Conservation (phyloP, 2,797 vertebrate species). For the Pyrocephalus nanus region DNA sequence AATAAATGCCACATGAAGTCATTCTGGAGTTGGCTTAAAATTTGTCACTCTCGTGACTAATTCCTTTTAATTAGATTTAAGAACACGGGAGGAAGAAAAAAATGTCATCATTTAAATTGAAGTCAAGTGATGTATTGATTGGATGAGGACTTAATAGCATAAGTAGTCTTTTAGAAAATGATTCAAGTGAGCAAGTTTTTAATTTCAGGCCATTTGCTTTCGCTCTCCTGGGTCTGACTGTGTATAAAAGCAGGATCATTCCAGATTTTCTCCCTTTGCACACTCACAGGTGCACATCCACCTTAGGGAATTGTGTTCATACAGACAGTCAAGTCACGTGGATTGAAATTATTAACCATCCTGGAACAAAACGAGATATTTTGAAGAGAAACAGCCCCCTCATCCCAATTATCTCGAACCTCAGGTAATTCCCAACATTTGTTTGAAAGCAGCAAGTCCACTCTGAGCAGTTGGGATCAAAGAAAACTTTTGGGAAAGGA, state of each 20-base stretch:
- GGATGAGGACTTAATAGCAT: neutral
- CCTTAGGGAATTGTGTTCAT: neutral
- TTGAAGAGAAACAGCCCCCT: neutral
- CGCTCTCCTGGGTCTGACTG: neutral
- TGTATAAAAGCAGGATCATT: neutral
- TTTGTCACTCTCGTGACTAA: slow-evolving; percentile 29
- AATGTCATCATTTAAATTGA: neutral
- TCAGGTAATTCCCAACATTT: neutral
- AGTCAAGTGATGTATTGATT: slow-evolving; percentile 35
- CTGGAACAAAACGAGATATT: neutral
- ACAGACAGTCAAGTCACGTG: accelerated
- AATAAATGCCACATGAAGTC: slow-evolving; percentile 22
- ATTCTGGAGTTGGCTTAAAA: slow-evolving; percentile 18
- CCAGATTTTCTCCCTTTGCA: neutral
- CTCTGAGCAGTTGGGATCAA: neutral
- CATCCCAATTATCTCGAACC: neutral
- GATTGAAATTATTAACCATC: neutral
- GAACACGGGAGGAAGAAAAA: neutral
- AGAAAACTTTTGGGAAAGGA: neutral
- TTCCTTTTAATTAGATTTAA: slow-evolving; percentile 58
- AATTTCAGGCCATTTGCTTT: neutral
- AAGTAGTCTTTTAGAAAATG: neutral
- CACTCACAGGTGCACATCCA: neutral
- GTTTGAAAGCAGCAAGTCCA: neutral
- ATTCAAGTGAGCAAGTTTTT: neutral